A percentile compares a stretch with the other conserved stretches of the same genome.
Conservation (phyloP, 1,140 invertebrate genomes). For the Scaptodrosophila lebanonensis region DNA sequence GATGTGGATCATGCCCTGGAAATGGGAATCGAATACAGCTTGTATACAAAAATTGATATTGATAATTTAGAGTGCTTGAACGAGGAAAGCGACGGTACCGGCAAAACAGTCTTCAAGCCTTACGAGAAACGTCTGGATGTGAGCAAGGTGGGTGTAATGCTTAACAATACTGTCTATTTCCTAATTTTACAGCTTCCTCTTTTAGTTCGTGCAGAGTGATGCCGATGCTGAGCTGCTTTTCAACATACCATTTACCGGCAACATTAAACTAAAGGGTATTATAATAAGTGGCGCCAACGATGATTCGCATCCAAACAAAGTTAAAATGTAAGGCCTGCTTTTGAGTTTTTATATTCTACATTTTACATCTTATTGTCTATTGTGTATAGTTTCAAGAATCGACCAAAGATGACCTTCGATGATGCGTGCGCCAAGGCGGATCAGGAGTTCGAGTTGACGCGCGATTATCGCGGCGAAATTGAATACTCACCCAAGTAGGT, state of each 20-base stretch:
- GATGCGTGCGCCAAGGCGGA: conserved; percentile 85
- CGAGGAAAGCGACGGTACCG: conserved; percentile 90
- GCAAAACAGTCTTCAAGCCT: conserved; percentile 92
- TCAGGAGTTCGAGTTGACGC: conserved; percentile 93
- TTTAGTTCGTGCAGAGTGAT: conserved; percentile 95
- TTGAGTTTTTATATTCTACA: neutral
- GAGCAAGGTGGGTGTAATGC: conserved; percentile 29
- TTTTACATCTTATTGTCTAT: neutral
- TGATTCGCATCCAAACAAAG: conserved; percentile 87
- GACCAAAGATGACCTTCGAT: conserved; percentile 96
- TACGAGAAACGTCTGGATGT: conserved; percentile 91
- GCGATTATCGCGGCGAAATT: conserved; percentile 86
- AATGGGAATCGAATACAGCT: conserved; percentile 90
- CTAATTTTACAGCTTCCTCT: conserved; percentile 10
- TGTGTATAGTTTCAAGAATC: conserved; percentile 91
- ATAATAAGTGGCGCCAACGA: conserved; percentile 92
- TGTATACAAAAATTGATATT: conserved; percentile 93
- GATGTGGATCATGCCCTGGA: conserved; percentile 82
- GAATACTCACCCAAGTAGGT: conserved; percentile 94
- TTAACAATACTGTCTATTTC: neutral
- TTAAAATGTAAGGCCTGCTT: conserved; percentile 89
- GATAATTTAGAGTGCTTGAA: conserved; percentile 94
- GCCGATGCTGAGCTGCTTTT: conserved; percentile 95
- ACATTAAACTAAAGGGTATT: conserved; percentile 95
- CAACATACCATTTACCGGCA: conserved; percentile 97